phyloP scores from a whole-genome alignment of 1,140 invertebrate species.

The Ceratosolen solmsi region DNA sequence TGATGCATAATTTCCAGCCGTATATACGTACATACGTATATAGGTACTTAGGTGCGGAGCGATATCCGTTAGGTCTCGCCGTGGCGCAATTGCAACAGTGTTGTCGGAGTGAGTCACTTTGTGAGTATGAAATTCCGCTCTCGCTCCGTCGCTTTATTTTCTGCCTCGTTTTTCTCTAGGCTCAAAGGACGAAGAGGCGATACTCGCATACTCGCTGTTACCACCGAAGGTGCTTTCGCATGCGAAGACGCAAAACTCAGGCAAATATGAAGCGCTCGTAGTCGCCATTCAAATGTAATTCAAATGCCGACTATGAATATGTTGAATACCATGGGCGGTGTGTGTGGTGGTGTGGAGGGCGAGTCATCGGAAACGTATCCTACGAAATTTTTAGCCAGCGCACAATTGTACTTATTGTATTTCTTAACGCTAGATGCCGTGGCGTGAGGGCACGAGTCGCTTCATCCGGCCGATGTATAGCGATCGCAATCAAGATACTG shows the following conservation, averaged over 20 bases:
- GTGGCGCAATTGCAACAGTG: conserved; percentile 4
- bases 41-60: background rate
- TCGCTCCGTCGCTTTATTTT: background rate
- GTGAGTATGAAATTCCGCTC: background rate
- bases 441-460: background rate
- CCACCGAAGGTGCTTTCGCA: background rate
- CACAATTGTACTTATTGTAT: background rate
- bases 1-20: background rate
- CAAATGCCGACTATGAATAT: too few relatives aligned
- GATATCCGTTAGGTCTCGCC: background rate
- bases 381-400: too few relatives aligned
- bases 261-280: background rate
- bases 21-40: background rate
- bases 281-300: too few relatives aligned
- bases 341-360: too few relatives aligned
- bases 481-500: conserved; percentile 4
- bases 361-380: too few relatives aligned
- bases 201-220: background rate
- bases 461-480: background rate
- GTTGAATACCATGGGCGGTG: too few relatives aligned
- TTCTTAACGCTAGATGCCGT: background rate
- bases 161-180: background rate
- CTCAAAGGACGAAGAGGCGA: background rate
- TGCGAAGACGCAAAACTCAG: background rate
- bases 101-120: background rate